Evolutionary conservation across 2,113 vertebrate species (phyloP).

Genomic region (Pycnonotus jocosus): DNA sequence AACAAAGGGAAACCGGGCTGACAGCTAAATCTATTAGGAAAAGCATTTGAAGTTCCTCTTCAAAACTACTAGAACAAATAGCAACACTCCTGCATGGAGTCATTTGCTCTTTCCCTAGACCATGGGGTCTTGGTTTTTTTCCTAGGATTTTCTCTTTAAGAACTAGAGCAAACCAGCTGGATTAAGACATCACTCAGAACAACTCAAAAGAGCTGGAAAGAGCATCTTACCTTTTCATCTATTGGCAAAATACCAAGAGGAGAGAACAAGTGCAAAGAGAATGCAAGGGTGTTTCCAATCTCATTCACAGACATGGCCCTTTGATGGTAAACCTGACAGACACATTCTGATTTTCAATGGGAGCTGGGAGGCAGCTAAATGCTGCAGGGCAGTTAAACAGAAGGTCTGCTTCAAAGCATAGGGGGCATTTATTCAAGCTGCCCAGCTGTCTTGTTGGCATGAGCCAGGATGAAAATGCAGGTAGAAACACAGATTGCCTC

Average conservation of each 20-base stretch:
- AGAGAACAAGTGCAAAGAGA: not conserved
- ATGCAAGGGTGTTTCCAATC: not conserved
- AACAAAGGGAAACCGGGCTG: not conserved
- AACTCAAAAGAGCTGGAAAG: slow-evolving; percentile 34
- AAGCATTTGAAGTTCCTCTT: not conserved
- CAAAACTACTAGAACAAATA: not conserved
- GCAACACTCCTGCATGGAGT: not conserved
- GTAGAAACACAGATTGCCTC: not conserved
- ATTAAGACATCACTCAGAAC: not conserved
- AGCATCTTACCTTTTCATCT: slow-evolving; percentile 32
- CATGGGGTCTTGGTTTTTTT: not conserved
- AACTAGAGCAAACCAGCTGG: not conserved
- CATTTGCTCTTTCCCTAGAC: not conserved
- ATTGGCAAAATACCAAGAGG: not conserved
- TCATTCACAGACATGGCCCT: not conserved
- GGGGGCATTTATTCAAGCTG: not conserved
- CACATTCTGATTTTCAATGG: not conserved
- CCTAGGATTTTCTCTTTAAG: not conserved
- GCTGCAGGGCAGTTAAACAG: not conserved
- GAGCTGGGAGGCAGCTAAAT: not conserved
- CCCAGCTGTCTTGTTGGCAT: not conserved
- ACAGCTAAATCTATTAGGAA: not conserved
- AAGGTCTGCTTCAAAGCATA: not conserved
- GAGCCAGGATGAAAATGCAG: not conserved
- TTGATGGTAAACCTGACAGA: slow-evolving; percentile 1